Evolutionary conservation across 2,113 vertebrate genomes (phyloP).

Genomic region (Megaceryle torquata): DNA sequence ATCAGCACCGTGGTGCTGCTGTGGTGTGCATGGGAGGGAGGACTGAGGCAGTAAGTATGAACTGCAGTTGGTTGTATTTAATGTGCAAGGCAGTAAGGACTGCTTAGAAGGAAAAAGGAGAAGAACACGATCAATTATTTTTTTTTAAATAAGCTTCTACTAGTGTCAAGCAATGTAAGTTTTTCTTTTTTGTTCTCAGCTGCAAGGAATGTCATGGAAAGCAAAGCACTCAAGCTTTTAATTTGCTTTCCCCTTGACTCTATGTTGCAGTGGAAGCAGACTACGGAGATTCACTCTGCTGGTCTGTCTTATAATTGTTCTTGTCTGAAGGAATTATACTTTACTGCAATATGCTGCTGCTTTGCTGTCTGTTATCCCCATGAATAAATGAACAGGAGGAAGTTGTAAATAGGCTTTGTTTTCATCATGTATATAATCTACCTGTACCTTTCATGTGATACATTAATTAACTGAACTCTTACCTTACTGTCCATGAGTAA

Average conservation of each 20-base stretch:
- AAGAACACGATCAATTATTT: rapidly evolving
- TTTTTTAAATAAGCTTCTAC: background rate
- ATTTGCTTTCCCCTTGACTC: background rate
- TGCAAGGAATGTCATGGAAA: background rate
- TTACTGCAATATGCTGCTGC: background rate
- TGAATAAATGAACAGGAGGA: background rate
- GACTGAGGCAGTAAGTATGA: background rate
- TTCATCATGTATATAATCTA: background rate
- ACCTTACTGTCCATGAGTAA: background rate
- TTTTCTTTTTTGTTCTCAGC: background rate
- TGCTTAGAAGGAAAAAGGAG: background rate
- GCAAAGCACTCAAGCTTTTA: background rate
- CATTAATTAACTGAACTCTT: background rate
- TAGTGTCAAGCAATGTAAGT: background rate
- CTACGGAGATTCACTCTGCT: background rate
- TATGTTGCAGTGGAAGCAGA: background rate
- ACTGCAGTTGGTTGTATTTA: rapidly evolving
- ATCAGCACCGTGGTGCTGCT: background rate
- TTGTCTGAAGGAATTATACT: background rate
- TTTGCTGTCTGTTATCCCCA: background rate
- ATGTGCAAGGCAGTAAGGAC: background rate
- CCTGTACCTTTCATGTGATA: background rate
- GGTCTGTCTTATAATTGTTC: background rate
- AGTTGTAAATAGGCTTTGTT: background rate
- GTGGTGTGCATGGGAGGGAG: background rate